phyloP scores from a whole-genome alignment of 1,140 invertebrate species.

The Lepidurus arcticus region DNA sequence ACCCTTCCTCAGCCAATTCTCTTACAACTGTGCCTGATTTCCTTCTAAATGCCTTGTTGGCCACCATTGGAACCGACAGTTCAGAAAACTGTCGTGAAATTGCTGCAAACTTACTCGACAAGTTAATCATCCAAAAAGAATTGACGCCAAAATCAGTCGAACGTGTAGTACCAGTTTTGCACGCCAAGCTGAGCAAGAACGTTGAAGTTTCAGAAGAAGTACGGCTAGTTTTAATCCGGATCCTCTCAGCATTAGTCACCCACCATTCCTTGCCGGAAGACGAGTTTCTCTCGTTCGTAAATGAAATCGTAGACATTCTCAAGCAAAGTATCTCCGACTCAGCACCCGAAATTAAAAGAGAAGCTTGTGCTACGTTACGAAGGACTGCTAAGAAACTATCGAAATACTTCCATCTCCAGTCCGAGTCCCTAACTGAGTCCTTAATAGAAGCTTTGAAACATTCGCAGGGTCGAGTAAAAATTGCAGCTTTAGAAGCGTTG shows the following conservation, averaged over 20 bases:
- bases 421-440: not conserved
- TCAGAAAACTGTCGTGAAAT: not conserved
- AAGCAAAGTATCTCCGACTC: not conserved
- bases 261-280: not conserved
- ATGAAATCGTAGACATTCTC: not conserved
- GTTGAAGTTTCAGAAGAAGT: constrained; percentile 6
- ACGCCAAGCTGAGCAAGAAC: not conserved
- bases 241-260: not conserved
- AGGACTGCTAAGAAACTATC: not conserved
- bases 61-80: not conserved
- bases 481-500: not conserved
- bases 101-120: not conserved
- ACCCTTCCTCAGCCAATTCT: not conserved
- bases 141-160: not conserved
- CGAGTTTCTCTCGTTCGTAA: not conserved
- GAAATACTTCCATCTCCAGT: not conserved
- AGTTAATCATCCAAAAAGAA: not conserved
- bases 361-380: not conserved
- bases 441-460: constrained; percentile 5
- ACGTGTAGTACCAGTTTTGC: not conserved
- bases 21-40: not conserved
- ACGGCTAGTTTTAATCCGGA: not conserved
- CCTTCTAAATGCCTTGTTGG: not conserved
- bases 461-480: constrained; percentile 4
- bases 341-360: not conserved